phyloP scores from a whole-genome alignment of 1,140 invertebrate genomes.

The Papilio machaon region DNA sequence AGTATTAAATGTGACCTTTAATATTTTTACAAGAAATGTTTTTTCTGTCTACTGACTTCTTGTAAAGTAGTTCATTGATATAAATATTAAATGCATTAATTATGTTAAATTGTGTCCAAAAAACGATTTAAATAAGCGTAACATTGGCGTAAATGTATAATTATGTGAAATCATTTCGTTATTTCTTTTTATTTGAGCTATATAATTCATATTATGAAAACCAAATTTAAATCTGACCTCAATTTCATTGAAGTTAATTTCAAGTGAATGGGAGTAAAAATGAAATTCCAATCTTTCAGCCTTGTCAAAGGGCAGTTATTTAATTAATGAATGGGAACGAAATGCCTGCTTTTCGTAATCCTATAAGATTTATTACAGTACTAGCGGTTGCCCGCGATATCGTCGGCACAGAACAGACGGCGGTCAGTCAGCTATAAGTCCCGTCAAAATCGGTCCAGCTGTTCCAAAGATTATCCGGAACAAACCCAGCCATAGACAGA shows the following conservation, averaged over 20 bases:
- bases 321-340: constrained; percentile 36
- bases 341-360: constrained; percentile 20
- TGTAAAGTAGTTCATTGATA: not conserved
- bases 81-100: too few species aligned
- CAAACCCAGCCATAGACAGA: too few species aligned
- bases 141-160: constrained; percentile 6
- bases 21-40: not conserved
- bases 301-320: constrained; percentile 29
- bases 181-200: constrained; percentile 14
- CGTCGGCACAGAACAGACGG: too few species aligned
- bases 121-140: constrained; percentile 6
- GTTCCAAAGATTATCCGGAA: too few species aligned
- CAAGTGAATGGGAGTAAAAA: constrained; percentile 32
- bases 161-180: constrained; percentile 13
- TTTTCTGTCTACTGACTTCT: not conserved
- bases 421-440: too few species aligned
- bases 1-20: not conserved
- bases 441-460: too few species aligned
- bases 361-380: constrained; percentile 24
- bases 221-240: constrained; percentile 33
- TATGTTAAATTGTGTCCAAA: not conserved
- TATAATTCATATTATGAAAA: constrained; percentile 33
- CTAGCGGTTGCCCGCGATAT: too few species aligned
- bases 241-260: constrained; percentile 34
- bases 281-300: constrained; percentile 28